A percentile compares a stretch with the other conserved stretches of the same genome.
Conservation (phyloP, 2,797 vertebrate genomes). For the Chelidonichthys spinosus region DNA sequence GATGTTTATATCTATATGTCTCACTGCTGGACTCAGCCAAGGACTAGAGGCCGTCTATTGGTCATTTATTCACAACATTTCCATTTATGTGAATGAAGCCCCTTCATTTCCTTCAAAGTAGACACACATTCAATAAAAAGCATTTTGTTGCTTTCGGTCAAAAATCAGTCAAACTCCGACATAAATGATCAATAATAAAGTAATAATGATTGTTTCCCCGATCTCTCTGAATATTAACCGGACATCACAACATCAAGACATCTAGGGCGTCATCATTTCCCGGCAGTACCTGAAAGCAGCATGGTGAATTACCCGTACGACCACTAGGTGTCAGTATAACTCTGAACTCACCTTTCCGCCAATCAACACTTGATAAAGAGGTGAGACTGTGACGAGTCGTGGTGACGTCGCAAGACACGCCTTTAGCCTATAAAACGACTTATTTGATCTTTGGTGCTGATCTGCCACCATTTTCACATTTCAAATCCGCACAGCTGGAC, state of each 20-base stretch:
- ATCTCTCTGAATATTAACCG: not conserved
- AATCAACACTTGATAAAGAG: not conserved
- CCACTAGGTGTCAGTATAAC: slow-evolving; percentile 61
- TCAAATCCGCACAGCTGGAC: slow-evolving; percentile 88
- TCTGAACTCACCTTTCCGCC: not conserved
- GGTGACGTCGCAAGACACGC: not conserved
- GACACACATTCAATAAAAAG: no score
- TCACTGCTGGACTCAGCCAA: no score
- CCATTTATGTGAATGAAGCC: not conserved
- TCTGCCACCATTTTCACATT: not conserved
- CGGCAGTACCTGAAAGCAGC: slow-evolving; percentile 28
- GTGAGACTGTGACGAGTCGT: not conserved
- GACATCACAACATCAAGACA: not conserved
- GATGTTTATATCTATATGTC: no score
- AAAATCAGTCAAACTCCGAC: not conserved
- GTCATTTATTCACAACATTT: no score
- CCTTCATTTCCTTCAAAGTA: no score
- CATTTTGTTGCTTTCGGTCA: no score
- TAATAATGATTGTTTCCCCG: no score
- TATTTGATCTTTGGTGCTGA: not conserved
- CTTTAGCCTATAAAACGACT: no score
- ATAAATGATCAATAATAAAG: no score
- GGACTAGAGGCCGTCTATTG: no score
- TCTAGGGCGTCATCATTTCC: not conserved
- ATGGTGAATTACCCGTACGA: not conserved